These are phyloP conservation scores for Polyommatus iphigenia DNA, from an alignment of 2,888 invertebrate species.

Conservation along the genomic window DNA sequence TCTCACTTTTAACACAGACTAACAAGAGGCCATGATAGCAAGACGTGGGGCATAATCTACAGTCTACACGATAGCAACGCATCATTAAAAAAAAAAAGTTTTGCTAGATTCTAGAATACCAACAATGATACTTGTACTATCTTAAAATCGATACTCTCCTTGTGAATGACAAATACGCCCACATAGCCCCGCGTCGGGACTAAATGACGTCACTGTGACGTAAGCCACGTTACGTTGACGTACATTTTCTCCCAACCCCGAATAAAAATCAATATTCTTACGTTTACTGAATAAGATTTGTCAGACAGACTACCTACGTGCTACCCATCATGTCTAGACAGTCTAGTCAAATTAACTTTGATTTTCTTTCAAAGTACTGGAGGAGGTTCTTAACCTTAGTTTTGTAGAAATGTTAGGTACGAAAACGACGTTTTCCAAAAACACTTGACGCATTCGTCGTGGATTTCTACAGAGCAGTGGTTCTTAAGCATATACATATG, in stretches of 20 bases:
- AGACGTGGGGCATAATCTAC: too few relatives aligned
- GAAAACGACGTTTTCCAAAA: too few relatives aligned
- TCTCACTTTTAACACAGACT: too few relatives aligned
- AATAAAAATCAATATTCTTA: not conserved
- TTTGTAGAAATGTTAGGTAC: too few relatives aligned
- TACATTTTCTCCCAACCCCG: not conserved
- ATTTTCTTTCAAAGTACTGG: too few relatives aligned
- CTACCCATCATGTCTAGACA: not conserved
- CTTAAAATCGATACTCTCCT: slow-evolving; percentile 9
- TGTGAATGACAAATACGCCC: not conserved
- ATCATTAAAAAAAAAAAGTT: not conserved
- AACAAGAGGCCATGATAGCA: too few relatives aligned
- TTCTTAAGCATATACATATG: too few relatives aligned
- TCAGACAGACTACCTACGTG: not conserved
- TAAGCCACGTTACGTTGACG: not conserved
- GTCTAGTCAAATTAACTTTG: too few relatives aligned
- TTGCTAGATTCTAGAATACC: not conserved
- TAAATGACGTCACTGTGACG: not conserved
- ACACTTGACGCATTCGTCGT: too few relatives aligned
- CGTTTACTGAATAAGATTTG: not conserved
- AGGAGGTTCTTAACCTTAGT: too few relatives aligned
- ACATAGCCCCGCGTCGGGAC: not conserved
- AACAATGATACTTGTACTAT: not conserved
- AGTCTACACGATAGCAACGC: too few relatives aligned
- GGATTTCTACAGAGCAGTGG: too few relatives aligned